Conservation (phyloP, 2,797 vertebrate species). For the Cirrhinus mrigala region DNA sequence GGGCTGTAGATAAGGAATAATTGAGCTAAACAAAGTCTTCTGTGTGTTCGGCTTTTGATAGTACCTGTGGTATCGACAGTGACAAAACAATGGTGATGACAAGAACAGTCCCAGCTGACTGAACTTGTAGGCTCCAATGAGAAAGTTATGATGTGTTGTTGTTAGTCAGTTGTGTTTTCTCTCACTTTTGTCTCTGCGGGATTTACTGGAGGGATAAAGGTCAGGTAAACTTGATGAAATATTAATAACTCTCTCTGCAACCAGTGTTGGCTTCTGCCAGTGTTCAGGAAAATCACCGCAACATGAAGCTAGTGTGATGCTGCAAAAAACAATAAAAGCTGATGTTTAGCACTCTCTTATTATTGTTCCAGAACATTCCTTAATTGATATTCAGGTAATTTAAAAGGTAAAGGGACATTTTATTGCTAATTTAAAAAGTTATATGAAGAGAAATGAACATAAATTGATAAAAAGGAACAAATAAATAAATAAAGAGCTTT, state of each 20-base stretch:
- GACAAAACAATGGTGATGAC: constrained; percentile 9
- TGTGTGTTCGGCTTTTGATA: background rate
- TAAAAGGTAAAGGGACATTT: background rate
- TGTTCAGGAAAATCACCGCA: constrained; percentile 17
- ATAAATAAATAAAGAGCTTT: background rate
- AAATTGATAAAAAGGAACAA: background rate
- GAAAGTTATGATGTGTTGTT: constrained; percentile 2
- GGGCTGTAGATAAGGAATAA: background rate
- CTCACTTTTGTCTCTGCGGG: constrained; percentile 31
- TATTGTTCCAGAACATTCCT: background rate
- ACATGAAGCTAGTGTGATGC: background rate
- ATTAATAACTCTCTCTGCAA: constrained; percentile 34
- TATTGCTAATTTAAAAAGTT: background rate
- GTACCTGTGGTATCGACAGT: background rate
- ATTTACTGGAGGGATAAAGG: constrained; percentile 26
- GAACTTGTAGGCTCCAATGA: background rate
- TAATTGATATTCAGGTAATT: background rate
- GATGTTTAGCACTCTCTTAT: background rate
- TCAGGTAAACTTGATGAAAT: constrained; percentile 50
- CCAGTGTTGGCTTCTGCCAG: constrained; percentile 12
- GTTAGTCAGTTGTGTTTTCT: constrained; percentile 35
- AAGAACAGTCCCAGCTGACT: background rate
- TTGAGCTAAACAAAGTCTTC: constrained; percentile 15
- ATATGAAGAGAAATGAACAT: background rate
- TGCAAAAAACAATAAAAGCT: background rate